These are phyloP conservation scores for Saccopteryx leptura DNA, from an alignment of 2,113 vertebrate species.

Conservation along the genomic window DNA sequence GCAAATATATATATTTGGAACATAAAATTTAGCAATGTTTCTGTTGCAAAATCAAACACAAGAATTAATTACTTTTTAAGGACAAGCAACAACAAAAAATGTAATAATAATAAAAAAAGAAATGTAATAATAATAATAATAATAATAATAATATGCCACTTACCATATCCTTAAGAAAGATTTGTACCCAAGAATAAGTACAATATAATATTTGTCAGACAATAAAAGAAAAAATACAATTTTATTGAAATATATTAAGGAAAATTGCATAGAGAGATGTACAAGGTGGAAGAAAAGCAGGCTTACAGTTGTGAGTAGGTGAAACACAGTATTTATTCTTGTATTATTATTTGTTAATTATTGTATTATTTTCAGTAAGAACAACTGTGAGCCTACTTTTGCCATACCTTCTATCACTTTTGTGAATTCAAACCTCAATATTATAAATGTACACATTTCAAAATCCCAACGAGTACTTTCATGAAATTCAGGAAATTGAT, in stretches of 20 bases:
- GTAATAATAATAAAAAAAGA: neutral
- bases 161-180: neutral
- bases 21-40: neutral
- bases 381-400: neutral
- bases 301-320: neutral
- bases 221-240: neutral
- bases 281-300: neutral
- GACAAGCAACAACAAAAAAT: neutral
- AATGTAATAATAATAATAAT: constrained; percentile 1
- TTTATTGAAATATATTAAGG: constrained; percentile 19
- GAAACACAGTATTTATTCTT: neutral
- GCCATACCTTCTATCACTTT: neutral
- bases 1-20: neutral
- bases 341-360: neutral
- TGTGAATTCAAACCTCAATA: constrained; percentile 5
- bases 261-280: neutral
- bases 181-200: neutral
- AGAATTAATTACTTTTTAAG: neutral
- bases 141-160: neutral
- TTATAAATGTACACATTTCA: neutral
- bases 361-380: neutral
- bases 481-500: neutral
- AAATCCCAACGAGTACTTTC: constrained; percentile 2
- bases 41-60: constrained; percentile 19
- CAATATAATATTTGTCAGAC: neutral